A percentile compares a stretch with the other conserved stretches of the same genome.
Conservation (phyloP, 2,113 vertebrate genomes). For the Calypte anna region DNA sequence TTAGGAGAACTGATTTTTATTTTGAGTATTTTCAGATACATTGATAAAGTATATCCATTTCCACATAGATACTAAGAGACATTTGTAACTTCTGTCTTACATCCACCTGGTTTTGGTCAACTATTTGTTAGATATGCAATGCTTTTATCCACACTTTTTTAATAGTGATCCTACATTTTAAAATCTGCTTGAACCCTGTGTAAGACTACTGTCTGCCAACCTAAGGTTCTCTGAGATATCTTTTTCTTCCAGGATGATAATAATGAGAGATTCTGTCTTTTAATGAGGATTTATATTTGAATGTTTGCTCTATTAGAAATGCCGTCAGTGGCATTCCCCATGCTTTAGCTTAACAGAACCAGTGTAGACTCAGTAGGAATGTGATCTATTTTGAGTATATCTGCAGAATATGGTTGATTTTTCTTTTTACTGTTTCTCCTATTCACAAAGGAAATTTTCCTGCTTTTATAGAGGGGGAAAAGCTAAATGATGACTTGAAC, state of each 20-base stretch:
- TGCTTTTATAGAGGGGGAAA: background rate
- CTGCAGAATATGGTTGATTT: background rate
- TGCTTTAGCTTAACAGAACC: background rate
- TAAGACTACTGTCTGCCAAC: background rate
- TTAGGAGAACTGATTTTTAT: background rate
- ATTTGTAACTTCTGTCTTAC: background rate
- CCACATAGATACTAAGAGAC: background rate
- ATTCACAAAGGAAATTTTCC: background rate
- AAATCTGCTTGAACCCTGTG: background rate
- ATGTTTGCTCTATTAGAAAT: background rate
- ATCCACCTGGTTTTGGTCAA: background rate
- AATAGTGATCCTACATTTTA: background rate
- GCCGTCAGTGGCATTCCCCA: background rate
- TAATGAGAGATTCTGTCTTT: background rate
- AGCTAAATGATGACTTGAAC: background rate
- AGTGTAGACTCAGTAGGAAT: background rate
- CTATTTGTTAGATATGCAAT: background rate
- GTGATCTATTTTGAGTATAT: slow-evolving; percentile 4
- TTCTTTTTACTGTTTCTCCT: background rate
- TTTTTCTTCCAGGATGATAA: background rate
- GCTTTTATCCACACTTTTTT: background rate
- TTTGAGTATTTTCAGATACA: background rate
- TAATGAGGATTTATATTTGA: background rate
- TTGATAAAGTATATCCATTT: background rate
- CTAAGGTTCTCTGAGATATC: background rate